Percentiles rank a stretch among this genome's conserved stretches.
phyloP scores from a whole-genome alignment of 64 coral and sea anemone genomes.

The Astreopora myriophthalma region DNA sequence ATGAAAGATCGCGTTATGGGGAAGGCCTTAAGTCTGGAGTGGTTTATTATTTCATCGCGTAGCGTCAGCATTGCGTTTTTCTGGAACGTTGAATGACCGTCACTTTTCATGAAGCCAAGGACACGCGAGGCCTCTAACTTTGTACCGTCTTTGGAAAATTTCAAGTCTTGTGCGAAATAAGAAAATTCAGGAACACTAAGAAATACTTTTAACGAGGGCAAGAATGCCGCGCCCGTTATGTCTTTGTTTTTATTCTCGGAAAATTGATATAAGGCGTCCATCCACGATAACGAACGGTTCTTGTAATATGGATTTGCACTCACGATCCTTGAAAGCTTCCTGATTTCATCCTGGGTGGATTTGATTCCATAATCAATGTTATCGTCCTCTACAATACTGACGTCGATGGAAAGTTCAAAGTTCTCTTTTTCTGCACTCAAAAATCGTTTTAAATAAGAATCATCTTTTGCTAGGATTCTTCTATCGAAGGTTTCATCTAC shows the following conservation, averaged over 20 bases:
- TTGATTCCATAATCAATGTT: neutral
- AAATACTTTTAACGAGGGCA: slow-evolving; percentile 40
- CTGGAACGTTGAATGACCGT: slow-evolving; percentile 42
- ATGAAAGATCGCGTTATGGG: slow-evolving; percentile 50
- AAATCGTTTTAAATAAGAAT: slow-evolving; percentile 64
- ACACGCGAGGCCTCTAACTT: slow-evolving; percentile 59
- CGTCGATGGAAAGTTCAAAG: slow-evolving; percentile 28
- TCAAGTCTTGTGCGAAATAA: slow-evolving; percentile 65
- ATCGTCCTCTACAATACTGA: slow-evolving; percentile 26
- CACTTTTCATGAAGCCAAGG: slow-evolving; percentile 62
- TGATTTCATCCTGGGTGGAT: slow-evolving; percentile 35
- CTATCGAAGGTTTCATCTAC: slow-evolving; percentile 60
- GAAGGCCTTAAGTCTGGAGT: slow-evolving; percentile 50
- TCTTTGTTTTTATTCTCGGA: neutral
- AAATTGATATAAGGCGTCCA: slow-evolving; percentile 20
- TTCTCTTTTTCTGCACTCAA: slow-evolving; percentile 8
- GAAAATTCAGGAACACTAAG: slow-evolving; percentile 25
- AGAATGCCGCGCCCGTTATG: slow-evolving; percentile 2
- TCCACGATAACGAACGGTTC: slow-evolving; percentile 17
- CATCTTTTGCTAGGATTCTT: slow-evolving; percentile 62
- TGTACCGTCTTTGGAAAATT: slow-evolving; percentile 19
- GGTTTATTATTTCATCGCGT: slow-evolving; percentile 26
- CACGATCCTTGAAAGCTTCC: slow-evolving; percentile 33
- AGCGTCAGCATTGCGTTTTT: slow-evolving; percentile 66
- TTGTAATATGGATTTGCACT: slow-evolving; percentile 12